These are phyloP conservation scores for Philotrypesis tridentata DNA, from an alignment of 1,140 invertebrate genomes.

Conservation along the genomic window DNA sequence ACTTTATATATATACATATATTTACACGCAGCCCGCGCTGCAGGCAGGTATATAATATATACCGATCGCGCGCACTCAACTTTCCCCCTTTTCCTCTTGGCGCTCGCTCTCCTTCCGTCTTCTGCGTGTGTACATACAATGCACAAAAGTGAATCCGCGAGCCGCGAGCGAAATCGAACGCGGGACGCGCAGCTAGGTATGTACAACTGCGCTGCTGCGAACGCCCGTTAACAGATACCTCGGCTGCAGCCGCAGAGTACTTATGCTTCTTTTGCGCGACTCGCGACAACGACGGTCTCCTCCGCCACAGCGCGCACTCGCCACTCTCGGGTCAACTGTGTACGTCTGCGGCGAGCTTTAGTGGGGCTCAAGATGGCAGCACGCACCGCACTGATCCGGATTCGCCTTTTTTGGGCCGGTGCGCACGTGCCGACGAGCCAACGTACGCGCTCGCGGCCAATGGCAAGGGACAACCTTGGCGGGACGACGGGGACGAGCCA, in stretches of 20 bases:
- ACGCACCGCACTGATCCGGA: not conserved
- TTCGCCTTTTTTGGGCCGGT: slow-evolving; percentile 36
- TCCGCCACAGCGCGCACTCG: too few species aligned
- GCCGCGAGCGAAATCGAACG: not conserved
- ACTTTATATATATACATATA: not conserved
- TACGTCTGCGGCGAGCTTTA: too few species aligned
- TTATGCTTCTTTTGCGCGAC: not conserved
- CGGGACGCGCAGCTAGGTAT: not conserved
- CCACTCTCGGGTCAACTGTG: too few species aligned
- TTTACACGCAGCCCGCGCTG: too few species aligned
- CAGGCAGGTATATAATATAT: too few species aligned
- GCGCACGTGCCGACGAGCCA: not conserved
- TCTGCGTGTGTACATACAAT: too few species aligned
- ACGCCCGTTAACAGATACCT: slow-evolving; percentile 15
- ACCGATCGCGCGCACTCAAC: not conserved
- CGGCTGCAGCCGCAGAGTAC: too few species aligned
- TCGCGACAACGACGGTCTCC: too few species aligned
- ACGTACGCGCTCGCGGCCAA: not conserved
- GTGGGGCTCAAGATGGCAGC: not conserved
- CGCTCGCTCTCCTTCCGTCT: not conserved
- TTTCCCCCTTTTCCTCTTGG: not conserved
- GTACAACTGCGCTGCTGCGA: not conserved
- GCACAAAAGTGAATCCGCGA: not conserved
- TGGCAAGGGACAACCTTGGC: not conserved
- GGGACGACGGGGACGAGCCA: not conserved